Base-by-base conservation (phyloP, 2,113 vertebrate genomes). In the Hemibagrus wyckioides region DNA sequence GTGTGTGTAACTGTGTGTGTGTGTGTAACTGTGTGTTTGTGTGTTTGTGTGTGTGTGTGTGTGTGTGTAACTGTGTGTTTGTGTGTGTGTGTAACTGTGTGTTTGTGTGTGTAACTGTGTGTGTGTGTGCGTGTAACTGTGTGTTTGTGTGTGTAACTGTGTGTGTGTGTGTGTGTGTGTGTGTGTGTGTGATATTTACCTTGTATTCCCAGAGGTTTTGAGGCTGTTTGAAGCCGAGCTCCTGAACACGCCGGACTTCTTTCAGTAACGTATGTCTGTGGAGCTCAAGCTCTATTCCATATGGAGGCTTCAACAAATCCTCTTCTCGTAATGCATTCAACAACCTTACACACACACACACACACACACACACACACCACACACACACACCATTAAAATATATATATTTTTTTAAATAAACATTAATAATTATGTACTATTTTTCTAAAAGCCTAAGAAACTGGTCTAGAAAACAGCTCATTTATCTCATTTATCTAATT, bases 171-270 rank as follows among this genome's bases (percentile, higher is more conserved):
- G 80, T 61, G 56, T 82, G n/a, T 50, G 30, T 36, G 30, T 8
- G 50, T 73, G 23, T 77, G 36, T 41, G 36, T 41, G 36, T 71
- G 36, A 33, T 21, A 11, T 71, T 28, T 33, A 98, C 98, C 96
- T 98, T 99, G 90, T 98, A 99, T 89, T 99, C 97, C 98, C 98
- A 99, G 77, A 99, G 96, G 91, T 97, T 98, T 84, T 97, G 97
- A 0, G 98, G 97, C 15, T 96, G 96, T 92, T 98, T 97, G 76
- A 97, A 94, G 0, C 97, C 97, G 75, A 97, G 95, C 11, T 94
- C 83, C 93, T 96, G 98, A 84, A 98, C 94, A 30, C 93, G 92
- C 59, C 97, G 96, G 88, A 99, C 92, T 89, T 98, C 98, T 0
- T 92, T 91, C n/a, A 97, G 54, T 52, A 99, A 93, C 80, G 95